phyloP scores from a whole-genome alignment of 2,113 vertebrate genomes.

The Phylloscopus trochiloides region DNA sequence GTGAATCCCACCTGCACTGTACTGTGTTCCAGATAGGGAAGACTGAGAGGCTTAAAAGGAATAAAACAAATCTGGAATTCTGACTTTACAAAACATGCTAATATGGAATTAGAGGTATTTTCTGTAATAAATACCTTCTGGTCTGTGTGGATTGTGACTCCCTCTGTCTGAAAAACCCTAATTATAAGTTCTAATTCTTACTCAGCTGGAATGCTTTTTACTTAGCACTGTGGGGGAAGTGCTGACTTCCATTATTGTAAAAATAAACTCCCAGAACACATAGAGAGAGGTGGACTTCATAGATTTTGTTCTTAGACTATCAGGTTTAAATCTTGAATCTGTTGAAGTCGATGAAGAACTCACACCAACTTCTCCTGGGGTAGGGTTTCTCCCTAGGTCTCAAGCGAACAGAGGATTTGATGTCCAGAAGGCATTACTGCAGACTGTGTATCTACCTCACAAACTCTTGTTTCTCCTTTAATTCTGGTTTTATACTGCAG shows the following conservation, averaged over 20 bases:
- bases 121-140: background rate
- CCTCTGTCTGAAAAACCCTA: background rate
- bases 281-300: background rate
- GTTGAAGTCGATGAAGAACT: background rate
- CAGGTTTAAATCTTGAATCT: background rate
- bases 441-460: background rate
- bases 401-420: background rate
- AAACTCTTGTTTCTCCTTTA: constrained; percentile 7
- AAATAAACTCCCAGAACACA: constrained; percentile 34
- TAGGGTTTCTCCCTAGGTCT: background rate
- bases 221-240: background rate
- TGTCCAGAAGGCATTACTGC: constrained; percentile 8
- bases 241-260: constrained; percentile 24
- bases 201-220: constrained; percentile 47
- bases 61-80: background rate
- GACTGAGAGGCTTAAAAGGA: background rate
- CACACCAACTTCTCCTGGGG: background rate
- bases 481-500: constrained; percentile 32
- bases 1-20: background rate
- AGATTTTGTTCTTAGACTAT: constrained; percentile 24
- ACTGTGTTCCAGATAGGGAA: background rate
- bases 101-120: background rate
- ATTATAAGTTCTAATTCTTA: constrained; percentile 29
- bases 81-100: background rate
- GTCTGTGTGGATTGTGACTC: background rate